phyloP scores from a whole-genome alignment of 1,140 invertebrate genomes.

The Gryon sp. region DNA sequence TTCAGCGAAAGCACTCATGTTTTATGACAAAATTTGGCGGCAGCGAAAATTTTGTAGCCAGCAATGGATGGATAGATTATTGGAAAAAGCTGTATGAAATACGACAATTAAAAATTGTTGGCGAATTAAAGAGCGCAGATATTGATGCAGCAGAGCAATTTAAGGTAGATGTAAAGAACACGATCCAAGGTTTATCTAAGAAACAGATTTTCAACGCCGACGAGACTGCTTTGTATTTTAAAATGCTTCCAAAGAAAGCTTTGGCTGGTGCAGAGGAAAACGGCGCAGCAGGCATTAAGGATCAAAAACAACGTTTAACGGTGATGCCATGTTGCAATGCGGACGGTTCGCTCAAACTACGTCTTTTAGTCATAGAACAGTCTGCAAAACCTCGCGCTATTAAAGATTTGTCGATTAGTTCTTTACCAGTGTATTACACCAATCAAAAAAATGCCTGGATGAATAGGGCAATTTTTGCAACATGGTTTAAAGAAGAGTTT shows the following conservation, averaged over 20 bases:
- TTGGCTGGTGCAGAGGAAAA: conserved; percentile 53
- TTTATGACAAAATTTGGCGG: conserved; percentile 7
- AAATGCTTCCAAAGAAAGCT: conserved; percentile 59
- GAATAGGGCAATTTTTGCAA: conserved; percentile 28
- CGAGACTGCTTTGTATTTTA: conserved; percentile 68
- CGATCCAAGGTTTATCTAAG: conserved; percentile 5
- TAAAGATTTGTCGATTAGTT: conserved; percentile 18
- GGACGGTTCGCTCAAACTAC: conserved; percentile 68
- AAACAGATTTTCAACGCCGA: conserved; percentile 69
- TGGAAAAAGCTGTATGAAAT: not conserved
- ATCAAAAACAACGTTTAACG: conserved; percentile 47
- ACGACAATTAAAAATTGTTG: not conserved
- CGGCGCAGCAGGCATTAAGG: conserved; percentile 36
- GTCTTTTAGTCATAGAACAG: conserved; percentile 67
- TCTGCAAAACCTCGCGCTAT: conserved; percentile 59
- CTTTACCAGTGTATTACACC: conserved; percentile 33
- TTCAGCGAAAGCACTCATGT: not conserved
- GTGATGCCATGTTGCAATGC: conserved; percentile 73
- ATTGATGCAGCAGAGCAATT: not conserved
- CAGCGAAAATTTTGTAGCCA: not conserved
- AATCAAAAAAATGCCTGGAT: conserved; percentile 50
- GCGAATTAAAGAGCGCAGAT: not conserved
- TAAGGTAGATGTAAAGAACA: not conserved
- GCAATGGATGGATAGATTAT: not conserved
- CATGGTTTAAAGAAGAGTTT: conserved; percentile 44